phyloP scores from a whole-genome alignment of 2,888 invertebrate species.

The Andrena flavipes region DNA sequence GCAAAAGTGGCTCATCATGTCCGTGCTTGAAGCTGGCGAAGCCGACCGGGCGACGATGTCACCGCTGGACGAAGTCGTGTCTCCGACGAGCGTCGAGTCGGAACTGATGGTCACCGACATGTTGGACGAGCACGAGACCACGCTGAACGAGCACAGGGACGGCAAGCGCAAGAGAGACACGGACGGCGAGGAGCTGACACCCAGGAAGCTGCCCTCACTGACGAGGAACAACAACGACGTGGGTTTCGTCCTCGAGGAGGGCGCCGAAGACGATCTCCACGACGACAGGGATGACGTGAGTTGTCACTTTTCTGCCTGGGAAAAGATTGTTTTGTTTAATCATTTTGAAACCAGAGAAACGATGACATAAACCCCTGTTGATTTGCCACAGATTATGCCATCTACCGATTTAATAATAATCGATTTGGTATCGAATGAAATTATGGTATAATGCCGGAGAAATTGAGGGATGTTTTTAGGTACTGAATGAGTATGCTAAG shows the following conservation, averaged over 20 bases:
- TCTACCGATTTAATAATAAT: too few species aligned
- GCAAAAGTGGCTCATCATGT: slow-evolving; percentile 74
- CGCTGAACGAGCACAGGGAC: slow-evolving; percentile 68
- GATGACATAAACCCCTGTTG: too few species aligned
- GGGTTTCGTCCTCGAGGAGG: slow-evolving; percentile 81
- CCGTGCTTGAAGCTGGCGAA: slow-evolving; percentile 78
- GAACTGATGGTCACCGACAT: slow-evolving; percentile 83
- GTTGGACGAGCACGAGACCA: slow-evolving; percentile 80
- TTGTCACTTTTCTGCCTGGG: slow-evolving; percentile 37
- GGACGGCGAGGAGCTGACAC: slow-evolving; percentile 77
- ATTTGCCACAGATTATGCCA: too few species aligned
- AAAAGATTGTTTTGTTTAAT: neutral
- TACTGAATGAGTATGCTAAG: neutral
- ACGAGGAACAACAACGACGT: slow-evolving; percentile 83
- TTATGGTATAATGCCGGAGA: too few species aligned
- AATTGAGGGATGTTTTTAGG: too few species aligned
- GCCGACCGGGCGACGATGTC: slow-evolving; percentile 81
- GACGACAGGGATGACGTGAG: slow-evolving; percentile 82
- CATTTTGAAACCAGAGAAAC: neutral
- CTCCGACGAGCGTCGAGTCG: slow-evolving; percentile 81
- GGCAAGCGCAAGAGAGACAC: slow-evolving; percentile 80
- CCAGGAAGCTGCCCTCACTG: slow-evolving; percentile 80
- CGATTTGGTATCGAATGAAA: too few species aligned
- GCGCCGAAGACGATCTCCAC: slow-evolving; percentile 77
- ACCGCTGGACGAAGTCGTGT: slow-evolving; percentile 82